Base-by-base conservation (phyloP, 2,797 vertebrate genomes). In the Phoeniculus purpureus region DNA sequence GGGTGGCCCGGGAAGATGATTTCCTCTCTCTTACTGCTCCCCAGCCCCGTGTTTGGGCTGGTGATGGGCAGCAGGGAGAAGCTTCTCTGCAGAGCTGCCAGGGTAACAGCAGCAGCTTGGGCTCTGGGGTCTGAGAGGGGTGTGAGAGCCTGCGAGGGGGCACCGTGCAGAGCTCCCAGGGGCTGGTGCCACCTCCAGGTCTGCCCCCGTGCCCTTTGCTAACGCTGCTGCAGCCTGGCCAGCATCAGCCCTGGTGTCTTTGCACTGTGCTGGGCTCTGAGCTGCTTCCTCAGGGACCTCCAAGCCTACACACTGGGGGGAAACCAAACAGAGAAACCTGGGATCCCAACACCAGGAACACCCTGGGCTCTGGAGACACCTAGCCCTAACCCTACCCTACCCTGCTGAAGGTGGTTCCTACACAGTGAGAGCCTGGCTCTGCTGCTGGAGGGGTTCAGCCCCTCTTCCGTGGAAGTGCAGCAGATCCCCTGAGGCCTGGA, bases 1-100 rank as follows among this genome's bases (percentile, higher is more conserved):
- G 67, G 13, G 61, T 11, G 0, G 17, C 54, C 1, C 0, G 47
- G 47, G 70, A 66, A 4, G 32, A 8, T 0, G 0, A 5, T n/a
- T 17, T n/a, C 9, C 10, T 18, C 37, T 25, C 54, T 27, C 15
- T 25, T 19, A 1, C 22, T 34, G 68, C 68, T 31, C 9, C 25
- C 25, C 43, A 25, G 54, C 29, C 0, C 40, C 6, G 21, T 6
- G 31, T 37, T 12, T 27, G 22, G 25, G 52, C 52, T 58, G 43
- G 22, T 0, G 4, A 23, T 4, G 45, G 43, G 34, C 58, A 31
- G n/a, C 40, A 50, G 40, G 17, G 32, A 34, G n/a, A 37, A 8
- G 23, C 43, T 14, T 54, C 40, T 65, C 15, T 25, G 43, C 68
- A 27, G 50, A 51, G 12, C 45, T 47, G 29, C 51, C 31, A n/a